Percentiles rank a stretch among this genome's conserved stretches.
Conservation (phyloP, 2,888 invertebrate species). For the Busseola fusca region DNA sequence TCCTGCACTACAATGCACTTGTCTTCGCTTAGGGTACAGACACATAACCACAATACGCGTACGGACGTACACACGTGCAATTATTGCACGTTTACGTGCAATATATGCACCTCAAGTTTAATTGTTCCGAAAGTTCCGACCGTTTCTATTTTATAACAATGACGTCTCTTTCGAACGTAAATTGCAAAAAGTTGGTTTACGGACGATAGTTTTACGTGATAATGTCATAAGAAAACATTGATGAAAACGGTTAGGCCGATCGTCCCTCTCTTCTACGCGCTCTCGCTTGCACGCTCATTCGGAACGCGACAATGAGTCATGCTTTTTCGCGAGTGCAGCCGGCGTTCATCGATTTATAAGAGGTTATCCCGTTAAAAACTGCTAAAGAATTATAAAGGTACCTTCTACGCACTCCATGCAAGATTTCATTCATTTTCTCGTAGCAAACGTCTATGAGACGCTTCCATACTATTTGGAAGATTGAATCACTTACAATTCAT, state of each 20-base stretch:
- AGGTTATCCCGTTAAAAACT: too few relatives aligned
- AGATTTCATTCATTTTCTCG: slow-evolving; percentile 1
- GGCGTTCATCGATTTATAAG: too few relatives aligned
- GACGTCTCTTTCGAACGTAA: not conserved
- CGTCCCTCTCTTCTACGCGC: too few relatives aligned
- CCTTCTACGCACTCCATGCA: not conserved
- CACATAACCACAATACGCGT: slow-evolving; percentile 47
- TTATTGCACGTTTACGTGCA: too few relatives aligned
- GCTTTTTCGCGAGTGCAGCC: too few relatives aligned
- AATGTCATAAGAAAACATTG: too few relatives aligned
- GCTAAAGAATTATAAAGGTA: not conserved
- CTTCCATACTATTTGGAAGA: slow-evolving; percentile 20
- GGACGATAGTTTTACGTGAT: too few relatives aligned
- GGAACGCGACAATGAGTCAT: too few relatives aligned
- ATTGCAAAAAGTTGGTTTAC: too few relatives aligned
- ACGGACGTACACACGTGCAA: not conserved
- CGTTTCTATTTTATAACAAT: not conserved
- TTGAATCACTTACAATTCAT: slow-evolving; percentile 18
- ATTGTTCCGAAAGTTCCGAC: not conserved
- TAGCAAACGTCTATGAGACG: slow-evolving; percentile 27
- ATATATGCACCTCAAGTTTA: not conserved
- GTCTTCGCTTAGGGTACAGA: slow-evolving; percentile 66
- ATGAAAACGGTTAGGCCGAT: too few relatives aligned
- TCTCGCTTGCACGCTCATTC: too few relatives aligned
- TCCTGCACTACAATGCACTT: slow-evolving; percentile 79